A percentile compares a stretch with the other conserved stretches of the same genome.
phyloP scores from a whole-genome alignment of 2,113 vertebrate species.

The Cepphus grylle region DNA sequence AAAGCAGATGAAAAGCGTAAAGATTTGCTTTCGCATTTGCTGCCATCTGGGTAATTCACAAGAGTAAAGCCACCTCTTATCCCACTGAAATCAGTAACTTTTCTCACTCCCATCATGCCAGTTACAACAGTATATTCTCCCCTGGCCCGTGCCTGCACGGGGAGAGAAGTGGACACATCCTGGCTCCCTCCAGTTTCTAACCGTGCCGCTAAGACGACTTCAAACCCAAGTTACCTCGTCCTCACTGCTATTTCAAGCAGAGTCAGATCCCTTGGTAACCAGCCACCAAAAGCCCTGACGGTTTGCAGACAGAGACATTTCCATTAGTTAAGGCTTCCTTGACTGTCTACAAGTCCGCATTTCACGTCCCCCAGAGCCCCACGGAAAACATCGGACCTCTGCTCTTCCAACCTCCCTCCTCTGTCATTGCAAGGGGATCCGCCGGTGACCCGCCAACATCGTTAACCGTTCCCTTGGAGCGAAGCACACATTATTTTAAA shows the following conservation, averaged over 20 bases:
- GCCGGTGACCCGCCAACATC: not conserved
- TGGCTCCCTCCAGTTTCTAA: not conserved
- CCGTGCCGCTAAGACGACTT: fast-evolving
- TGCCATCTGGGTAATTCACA: not conserved
- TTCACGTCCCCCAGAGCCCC: not conserved
- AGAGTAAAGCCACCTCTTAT: not conserved
- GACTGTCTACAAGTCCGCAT: not conserved
- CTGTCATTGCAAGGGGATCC: not conserved
- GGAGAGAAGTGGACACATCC: not conserved
- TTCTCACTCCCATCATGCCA: not conserved
- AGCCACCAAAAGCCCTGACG: not conserved
- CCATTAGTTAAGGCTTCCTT: not conserved
- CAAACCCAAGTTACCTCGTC: not conserved
- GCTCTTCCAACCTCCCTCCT: not conserved
- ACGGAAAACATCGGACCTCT: not conserved
- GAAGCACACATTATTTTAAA: not conserved
- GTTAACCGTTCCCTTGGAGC: not conserved
- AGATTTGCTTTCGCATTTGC: not conserved
- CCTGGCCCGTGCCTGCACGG: fast-evolving
- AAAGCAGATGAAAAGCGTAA: not conserved
- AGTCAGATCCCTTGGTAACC: not conserved
- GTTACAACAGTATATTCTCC: not conserved
- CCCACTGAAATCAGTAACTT: not conserved
- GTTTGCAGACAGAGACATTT: not conserved
- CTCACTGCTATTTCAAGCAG: not conserved